These are phyloP conservation scores for Anomalospiza imberbis DNA, from an alignment of 2,797 vertebrate genomes.

Conservation along the genomic window DNA sequence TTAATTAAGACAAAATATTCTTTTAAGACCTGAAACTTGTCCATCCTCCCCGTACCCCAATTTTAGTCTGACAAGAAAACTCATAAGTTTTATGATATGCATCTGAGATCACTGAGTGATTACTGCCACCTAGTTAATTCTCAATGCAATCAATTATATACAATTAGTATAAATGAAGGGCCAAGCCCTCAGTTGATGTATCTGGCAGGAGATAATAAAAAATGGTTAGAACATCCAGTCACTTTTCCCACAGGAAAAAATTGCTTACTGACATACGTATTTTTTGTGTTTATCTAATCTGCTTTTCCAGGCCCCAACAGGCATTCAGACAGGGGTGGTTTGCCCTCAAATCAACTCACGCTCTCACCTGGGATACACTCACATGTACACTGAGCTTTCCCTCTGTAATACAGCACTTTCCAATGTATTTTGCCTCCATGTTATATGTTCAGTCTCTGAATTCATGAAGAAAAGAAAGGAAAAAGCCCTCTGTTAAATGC, in stretches of 20 bases:
- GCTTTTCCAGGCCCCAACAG: neutral
- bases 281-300: neutral
- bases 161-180: neutral
- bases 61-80: neutral
- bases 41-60: neutral
- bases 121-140: constrained; percentile 46
- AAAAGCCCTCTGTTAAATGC: neutral
- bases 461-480: neutral
- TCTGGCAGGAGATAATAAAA: neutral
- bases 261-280: neutral
- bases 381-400: neutral
- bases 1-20: constrained; percentile 7
- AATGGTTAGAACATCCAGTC: neutral
- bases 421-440: neutral
- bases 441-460: neutral
- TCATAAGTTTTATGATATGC: neutral
- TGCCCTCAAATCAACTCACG: rapidly evolving
- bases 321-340: neutral
- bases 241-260: neutral
- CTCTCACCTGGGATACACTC: neutral
- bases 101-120: neutral
- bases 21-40: neutral
- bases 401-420: neutral
- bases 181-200: neutral
- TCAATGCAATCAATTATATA: neutral